Evolutionary conservation across 2,888 invertebrate genomes (phyloP).

Genomic region (Deroplatys truncata): DNA sequence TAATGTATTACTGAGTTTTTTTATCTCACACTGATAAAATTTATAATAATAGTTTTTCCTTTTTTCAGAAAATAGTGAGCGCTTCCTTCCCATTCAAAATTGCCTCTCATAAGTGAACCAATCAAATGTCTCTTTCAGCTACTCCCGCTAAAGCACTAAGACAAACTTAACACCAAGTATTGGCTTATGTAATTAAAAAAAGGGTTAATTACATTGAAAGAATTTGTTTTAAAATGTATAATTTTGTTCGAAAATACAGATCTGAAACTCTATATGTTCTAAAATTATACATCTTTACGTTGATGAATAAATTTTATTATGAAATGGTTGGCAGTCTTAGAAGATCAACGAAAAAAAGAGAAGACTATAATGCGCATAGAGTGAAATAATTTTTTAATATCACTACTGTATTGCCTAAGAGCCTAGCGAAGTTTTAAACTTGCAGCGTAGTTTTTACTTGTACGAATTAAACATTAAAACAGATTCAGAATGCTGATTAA

Average conservation of each 20-base stretch:
- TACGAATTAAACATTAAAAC: background rate
- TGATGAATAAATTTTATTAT: background rate
- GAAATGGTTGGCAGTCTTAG: background rate
- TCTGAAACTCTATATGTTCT: too few relatives aligned
- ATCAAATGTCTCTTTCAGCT: background rate
- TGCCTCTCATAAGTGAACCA: background rate
- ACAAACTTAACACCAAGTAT: background rate
- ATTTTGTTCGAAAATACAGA: too few relatives aligned
- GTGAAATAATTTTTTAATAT: background rate
- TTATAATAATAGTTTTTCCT: too few relatives aligned
- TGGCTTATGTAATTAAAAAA: background rate
- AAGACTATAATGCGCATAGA: background rate
- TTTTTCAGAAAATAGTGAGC: too few relatives aligned
- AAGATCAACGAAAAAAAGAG: background rate
- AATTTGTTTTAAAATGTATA: too few relatives aligned
- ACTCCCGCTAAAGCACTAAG: background rate
- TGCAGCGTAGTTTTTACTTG: background rate
- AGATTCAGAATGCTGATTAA: slow-evolving; percentile 65
- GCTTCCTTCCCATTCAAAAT: too few relatives aligned
- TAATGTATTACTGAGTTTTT: too few relatives aligned
- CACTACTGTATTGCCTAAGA: background rate
- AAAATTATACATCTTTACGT: too few relatives aligned
- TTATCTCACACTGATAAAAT: too few relatives aligned
- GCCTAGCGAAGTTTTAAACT: background rate
- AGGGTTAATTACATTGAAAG: background rate